These are phyloP conservation scores for Drosophila paracracens DNA, from an alignment of 2,888 invertebrate species.

Conservation along the genomic window DNA sequence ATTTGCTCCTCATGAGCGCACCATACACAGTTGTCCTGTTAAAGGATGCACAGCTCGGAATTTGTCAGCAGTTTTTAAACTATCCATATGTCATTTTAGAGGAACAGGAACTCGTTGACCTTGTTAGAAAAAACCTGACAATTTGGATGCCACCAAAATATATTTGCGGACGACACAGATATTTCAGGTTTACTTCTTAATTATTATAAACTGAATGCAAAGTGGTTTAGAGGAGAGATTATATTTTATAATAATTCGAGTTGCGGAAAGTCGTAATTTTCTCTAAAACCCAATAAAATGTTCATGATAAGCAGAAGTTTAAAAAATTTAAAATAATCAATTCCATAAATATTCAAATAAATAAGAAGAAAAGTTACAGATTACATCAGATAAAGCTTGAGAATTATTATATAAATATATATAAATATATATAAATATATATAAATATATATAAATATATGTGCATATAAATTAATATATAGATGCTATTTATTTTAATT, in stretches of 20 bases:
- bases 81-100: slow-evolving; percentile 61
- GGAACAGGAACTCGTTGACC: slow-evolving; percentile 18
- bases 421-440: not conserved
- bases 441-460: not conserved
- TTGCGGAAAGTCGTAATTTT: not conserved
- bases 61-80: slow-evolving; percentile 54
- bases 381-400: not conserved
- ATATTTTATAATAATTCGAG: not conserved
- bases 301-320: not conserved
- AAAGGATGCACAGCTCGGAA: slow-evolving; percentile 24
- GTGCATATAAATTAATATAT: not conserved
- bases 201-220: slow-evolving; percentile 20
- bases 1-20: slow-evolving; percentile 45
- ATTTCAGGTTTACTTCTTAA: too few relatives aligned
- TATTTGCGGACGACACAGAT: slow-evolving; percentile 37
- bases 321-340: not conserved
- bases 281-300: not conserved
- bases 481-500: not conserved
- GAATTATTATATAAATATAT: not conserved
- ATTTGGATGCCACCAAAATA: slow-evolving; percentile 14
- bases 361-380: not conserved
- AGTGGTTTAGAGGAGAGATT: not conserved
- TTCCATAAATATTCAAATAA: not conserved
- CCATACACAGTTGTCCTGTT: not conserved
- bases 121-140: slow-evolving; percentile 1